Conservation (phyloP, 2,113 vertebrate genomes). For the Rhinichthys klamathensis region DNA sequence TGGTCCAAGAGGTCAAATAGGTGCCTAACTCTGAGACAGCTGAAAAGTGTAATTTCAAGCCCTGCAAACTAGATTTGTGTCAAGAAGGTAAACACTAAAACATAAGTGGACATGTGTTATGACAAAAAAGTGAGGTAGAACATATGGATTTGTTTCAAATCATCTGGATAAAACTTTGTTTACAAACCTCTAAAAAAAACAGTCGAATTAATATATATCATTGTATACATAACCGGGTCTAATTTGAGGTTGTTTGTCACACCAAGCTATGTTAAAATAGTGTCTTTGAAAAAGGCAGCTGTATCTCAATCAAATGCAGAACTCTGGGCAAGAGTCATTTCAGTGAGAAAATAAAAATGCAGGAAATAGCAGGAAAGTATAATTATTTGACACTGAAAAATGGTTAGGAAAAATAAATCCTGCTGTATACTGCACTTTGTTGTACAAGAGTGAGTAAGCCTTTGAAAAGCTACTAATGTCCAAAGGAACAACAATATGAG, state of each 20-base stretch:
- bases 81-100: neutral
- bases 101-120: neutral
- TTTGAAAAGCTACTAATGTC: neutral
- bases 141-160: neutral
- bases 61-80: neutral
- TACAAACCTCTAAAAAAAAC: neutral
- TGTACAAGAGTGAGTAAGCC: neutral
- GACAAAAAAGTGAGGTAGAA: neutral
- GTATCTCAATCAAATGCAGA: neutral
- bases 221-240: neutral
- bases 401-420: neutral
- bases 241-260: constrained; percentile 2
- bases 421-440: neutral
- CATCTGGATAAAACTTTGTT: neutral
- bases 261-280: neutral
- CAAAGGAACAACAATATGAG: neutral
- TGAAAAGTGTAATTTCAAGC: neutral
- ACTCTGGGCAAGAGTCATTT: constrained; percentile 1
- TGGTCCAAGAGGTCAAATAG: neutral
- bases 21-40: neutral
- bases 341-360: neutral
- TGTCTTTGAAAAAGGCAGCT: neutral
- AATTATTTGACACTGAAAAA: neutral
- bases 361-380: neutral
- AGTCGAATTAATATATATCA: neutral